These are phyloP conservation scores for Meiosimyza decipiens DNA, from an alignment of 2,888 invertebrate genomes.

Conservation along the genomic window DNA sequence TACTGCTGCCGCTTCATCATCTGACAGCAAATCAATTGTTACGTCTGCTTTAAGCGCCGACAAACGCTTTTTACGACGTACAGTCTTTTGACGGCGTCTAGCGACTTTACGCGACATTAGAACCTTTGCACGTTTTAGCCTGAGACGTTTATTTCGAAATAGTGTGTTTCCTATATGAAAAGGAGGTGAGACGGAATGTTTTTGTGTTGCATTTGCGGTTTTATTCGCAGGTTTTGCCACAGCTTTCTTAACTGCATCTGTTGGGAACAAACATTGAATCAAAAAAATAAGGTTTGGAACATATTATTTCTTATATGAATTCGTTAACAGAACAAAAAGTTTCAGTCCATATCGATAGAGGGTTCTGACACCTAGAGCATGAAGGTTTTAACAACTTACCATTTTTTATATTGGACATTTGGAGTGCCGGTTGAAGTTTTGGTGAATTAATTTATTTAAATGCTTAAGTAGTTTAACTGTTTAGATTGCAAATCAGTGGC, in stretches of 20 bases:
- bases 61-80: slow-evolving; percentile 47
- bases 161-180: slow-evolving; percentile 60
- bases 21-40: slow-evolving; percentile 61
- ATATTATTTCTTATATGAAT: no score
- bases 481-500: background rate
- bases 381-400: background rate
- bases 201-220: slow-evolving; percentile 25
- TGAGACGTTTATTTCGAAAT: slow-evolving; percentile 61
- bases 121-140: slow-evolving; percentile 52
- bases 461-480: background rate
- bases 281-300: no score
- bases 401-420: background rate
- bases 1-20: slow-evolving; percentile 50
- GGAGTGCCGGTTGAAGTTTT: no score
- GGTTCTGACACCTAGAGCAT: no score
- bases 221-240: slow-evolving; percentile 17
- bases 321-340: no score
- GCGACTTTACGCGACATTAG: slow-evolving; percentile 31
- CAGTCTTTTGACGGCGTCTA: slow-evolving; percentile 41
- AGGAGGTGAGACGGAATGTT: slow-evolving; percentile 57
- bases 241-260: no score
- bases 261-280: no score
- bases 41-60: slow-evolving; percentile 53
- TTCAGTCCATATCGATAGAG: no score
- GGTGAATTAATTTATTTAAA: background rate